Evolutionary conservation across 2,113 vertebrate genomes (phyloP).

Genomic region (Numida meleagris): DNA sequence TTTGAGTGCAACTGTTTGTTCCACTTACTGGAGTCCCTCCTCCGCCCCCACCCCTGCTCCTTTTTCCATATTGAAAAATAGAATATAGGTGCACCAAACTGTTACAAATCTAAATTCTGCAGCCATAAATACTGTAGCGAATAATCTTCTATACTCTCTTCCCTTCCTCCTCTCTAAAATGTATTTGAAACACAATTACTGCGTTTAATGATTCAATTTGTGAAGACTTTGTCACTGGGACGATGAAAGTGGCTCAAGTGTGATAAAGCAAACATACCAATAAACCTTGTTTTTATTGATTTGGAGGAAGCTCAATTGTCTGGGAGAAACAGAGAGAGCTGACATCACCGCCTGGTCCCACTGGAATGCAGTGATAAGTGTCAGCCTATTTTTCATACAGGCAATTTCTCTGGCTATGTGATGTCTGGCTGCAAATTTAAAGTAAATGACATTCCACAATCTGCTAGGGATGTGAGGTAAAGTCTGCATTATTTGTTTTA

Average conservation of each 20-base stretch:
- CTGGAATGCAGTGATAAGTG: slow-evolving; percentile 31
- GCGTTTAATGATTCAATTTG: slow-evolving; percentile 63
- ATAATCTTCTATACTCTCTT: background rate
- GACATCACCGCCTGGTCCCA: slow-evolving; percentile 54
- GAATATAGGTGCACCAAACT: background rate
- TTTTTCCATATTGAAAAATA: background rate
- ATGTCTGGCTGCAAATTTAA: slow-evolving; percentile 69
- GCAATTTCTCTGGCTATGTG: slow-evolving; percentile 61
- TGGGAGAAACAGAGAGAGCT: slow-evolving; percentile 55
- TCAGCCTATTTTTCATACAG: slow-evolving; percentile 59
- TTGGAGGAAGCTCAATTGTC: slow-evolving; percentile 68
- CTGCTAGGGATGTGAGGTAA: slow-evolving; percentile 23
- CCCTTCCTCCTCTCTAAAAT: slow-evolving; percentile 28
- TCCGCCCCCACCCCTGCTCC: background rate
- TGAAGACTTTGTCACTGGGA: slow-evolving; percentile 42
- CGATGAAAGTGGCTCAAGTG: slow-evolving; percentile 40
- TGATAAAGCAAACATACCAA: slow-evolving; percentile 56
- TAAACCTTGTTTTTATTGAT: slow-evolving; percentile 75
- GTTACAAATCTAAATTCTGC: slow-evolving; percentile 20
- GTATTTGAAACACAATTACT: slow-evolving; percentile 62
- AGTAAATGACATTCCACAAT: slow-evolving; percentile 66
- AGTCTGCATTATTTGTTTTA: slow-evolving; percentile 45
- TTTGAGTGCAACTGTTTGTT: slow-evolving; percentile 22
- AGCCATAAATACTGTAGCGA: slow-evolving; percentile 25
- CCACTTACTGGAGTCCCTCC: background rate